Conservation (phyloP, 2,797 vertebrate genomes). For the Morelia viridis region DNA sequence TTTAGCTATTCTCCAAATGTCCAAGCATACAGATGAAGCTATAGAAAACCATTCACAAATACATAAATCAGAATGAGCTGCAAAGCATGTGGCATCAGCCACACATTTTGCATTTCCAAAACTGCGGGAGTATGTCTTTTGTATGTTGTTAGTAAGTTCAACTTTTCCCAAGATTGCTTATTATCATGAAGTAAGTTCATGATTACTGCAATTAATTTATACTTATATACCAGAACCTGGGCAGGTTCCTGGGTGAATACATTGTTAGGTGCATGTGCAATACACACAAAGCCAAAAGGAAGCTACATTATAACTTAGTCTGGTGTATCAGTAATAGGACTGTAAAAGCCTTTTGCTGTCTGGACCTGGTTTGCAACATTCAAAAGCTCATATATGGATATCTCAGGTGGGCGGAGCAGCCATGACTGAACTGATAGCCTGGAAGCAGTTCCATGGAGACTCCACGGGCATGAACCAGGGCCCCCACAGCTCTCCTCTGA, state of each 20-base stretch:
- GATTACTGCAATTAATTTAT: background rate
- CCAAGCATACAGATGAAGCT: background rate
- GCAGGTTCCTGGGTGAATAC: background rate
- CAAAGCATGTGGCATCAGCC: background rate
- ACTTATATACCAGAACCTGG: background rate
- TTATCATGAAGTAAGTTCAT: background rate
- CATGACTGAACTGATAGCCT: background rate
- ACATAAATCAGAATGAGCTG: background rate
- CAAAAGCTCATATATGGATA: background rate
- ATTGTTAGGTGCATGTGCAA: background rate
- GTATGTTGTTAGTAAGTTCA: background rate
- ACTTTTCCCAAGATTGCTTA: background rate
- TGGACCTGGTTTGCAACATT: background rate
- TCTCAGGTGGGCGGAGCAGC: background rate
- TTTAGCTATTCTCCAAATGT: background rate
- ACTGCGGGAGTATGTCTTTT: background rate
- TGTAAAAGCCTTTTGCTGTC: background rate
- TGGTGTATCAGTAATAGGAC: background rate
- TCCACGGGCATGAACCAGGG: background rate
- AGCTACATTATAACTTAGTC: background rate
- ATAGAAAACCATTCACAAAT: background rate
- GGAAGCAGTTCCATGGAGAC: background rate
- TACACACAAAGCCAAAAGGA: background rate
- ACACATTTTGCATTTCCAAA: background rate
- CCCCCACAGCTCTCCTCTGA: background rate